Conservation (phyloP, 64 coral and sea anemone species). For the Astreopora myriophthalma region DNA sequence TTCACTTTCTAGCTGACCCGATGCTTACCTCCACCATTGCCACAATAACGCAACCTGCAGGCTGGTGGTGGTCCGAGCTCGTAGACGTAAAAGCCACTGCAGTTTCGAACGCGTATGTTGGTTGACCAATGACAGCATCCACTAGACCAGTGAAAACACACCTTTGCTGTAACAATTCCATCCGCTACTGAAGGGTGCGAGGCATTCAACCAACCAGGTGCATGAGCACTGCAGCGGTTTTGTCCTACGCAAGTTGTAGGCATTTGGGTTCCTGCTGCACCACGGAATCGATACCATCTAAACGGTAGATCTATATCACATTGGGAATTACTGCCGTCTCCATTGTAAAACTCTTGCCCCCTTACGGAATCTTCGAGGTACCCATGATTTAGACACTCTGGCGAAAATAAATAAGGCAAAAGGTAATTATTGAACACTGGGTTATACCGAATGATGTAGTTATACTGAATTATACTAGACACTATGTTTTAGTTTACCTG, state of each 20-base stretch:
- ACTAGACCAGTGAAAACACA: background rate
- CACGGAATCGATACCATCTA: constrained; percentile 40
- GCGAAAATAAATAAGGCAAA: too few relatives aligned
- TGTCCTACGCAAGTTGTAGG: background rate
- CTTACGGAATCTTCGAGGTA: background rate
- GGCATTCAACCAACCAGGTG: constrained; percentile 30
- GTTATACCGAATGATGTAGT: too few relatives aligned
- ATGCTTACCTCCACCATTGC: constrained; percentile 4
- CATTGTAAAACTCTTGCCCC: background rate
- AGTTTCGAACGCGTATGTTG: constrained; percentile 16
- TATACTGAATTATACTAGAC: too few relatives aligned
- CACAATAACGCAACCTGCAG: constrained; percentile 4
- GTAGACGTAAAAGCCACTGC: constrained; percentile 45
- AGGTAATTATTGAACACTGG: too few relatives aligned
- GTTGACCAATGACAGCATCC: background rate
- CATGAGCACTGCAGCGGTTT: background rate
- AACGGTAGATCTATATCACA: background rate
- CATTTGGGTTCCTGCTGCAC: constrained; percentile 38
- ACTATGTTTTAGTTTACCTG: too few relatives aligned
- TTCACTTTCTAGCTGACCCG: too few relatives aligned
- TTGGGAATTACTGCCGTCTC: background rate
- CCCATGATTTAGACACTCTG: background rate
- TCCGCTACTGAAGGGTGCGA: constrained; percentile 5
- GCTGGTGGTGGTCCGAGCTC: background rate
- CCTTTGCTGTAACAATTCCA: background rate